A percentile compares a stretch with the other conserved stretches of the same genome.
These are phyloP conservation scores for Chironomus striatipennis DNA, from an alignment of 1,140 invertebrate species.

Conservation along the genomic window DNA sequence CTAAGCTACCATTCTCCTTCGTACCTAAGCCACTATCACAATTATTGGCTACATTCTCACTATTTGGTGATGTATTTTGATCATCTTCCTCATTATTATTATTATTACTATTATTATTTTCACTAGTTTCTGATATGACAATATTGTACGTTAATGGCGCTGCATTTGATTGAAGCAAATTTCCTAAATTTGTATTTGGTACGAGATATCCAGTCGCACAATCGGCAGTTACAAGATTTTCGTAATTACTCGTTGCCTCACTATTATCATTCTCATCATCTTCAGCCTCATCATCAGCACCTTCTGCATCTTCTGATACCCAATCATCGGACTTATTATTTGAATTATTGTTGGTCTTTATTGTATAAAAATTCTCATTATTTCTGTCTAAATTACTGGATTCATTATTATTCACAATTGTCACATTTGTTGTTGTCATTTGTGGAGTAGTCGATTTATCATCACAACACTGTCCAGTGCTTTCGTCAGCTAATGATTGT, in stretches of 20 bases:
- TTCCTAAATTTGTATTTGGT: conserved; percentile 40
- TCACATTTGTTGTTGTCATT: conserved; percentile 28
- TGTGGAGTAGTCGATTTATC: conserved; percentile 27
- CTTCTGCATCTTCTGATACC: conserved; percentile 29
- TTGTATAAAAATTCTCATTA: conserved; percentile 14
- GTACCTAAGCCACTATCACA: conserved; percentile 62
- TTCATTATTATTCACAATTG: conserved; percentile 20
- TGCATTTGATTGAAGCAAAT: conserved; percentile 37
- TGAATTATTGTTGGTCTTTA: not conserved
- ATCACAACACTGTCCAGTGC: conserved; percentile 30
- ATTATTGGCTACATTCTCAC: not conserved
- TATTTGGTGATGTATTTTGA: conserved; percentile 26
- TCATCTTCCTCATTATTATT: conserved; percentile 39
- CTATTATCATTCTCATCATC: conserved; percentile 29
- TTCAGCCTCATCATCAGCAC: conserved; percentile 36
- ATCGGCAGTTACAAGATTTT: conserved; percentile 33
- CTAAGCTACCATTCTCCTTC: conserved; percentile 57
- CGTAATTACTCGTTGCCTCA: not conserved
- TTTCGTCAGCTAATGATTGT: conserved; percentile 31
- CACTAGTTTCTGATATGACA: conserved; percentile 25
- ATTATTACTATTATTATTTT: conserved; percentile 39
- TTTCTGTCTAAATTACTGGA: not conserved
- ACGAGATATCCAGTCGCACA: conserved; percentile 39
- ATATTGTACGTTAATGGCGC: conserved; percentile 33
- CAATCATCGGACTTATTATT: not conserved